Evolutionary conservation across 2,888 invertebrate species (phyloP), one percentile per base, ranked within the genome.

Genomic region (Drosophila pseudotakahashii): DNA sequence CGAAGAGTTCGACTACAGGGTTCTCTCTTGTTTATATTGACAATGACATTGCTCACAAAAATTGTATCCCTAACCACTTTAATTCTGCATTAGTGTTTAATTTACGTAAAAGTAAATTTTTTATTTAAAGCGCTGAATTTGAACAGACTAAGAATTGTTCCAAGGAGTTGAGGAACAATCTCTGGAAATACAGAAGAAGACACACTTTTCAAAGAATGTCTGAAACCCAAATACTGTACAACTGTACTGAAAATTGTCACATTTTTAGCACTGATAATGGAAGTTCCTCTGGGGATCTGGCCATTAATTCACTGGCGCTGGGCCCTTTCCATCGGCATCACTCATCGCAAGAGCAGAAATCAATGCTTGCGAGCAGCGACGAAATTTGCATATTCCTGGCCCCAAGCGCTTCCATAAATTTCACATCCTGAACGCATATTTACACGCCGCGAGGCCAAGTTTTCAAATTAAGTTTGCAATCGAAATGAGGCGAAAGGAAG

Each of bases 331-430:
- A 51, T 64, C 32, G 23, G n/a, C 36, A 37, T 64, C 42, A 63
- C 32, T 63, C 30, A 45, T 19, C 13, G 11, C 14, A 11, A 9
- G 14, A 19, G 64, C 26, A 23, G 44, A 66, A 81, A 81, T 85
- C 81, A 81, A 81, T 85, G 78, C 74, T 63, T 39, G 60, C 66
- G 67, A 39, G 47, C 47, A 34, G 62, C 14, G 16, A 14, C 13
- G 30, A 55, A 54, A 81, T 82, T 81, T 14, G 60, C 81, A 10
- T 78, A 89, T 57, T 81, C 93, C 13, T 92, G 5, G 91, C 93
- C 41, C 78, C 45, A 57, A 42, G 51, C 47, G 68, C 60, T 73
- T 73, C 68, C 71, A 79, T 77, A 77, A 86, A 86, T 81, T 79
- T 79, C 55, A 45, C 80, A 47, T 52, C 53, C 60, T 48, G 39